Conservation (phyloP, 2,888 invertebrate genomes). For the Macrophya alboannulata region DNA sequence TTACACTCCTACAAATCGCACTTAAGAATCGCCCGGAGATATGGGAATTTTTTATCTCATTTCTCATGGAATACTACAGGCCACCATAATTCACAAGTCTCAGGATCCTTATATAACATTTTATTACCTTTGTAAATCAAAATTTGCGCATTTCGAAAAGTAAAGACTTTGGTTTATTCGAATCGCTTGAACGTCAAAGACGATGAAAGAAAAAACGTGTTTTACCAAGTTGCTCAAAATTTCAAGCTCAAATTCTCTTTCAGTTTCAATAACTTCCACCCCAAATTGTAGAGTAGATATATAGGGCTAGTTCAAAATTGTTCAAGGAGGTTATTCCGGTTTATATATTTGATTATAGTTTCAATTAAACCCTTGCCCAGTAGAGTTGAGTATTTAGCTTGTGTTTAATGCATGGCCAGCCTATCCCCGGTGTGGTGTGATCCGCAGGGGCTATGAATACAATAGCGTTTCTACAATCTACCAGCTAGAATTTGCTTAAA, state of each 20-base stretch:
- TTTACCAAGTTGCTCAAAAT: not conserved
- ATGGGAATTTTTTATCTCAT: conserved; percentile 54
- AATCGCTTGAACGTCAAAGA: not conserved
- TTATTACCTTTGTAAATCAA: conserved; percentile 52
- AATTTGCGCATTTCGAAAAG: conserved; percentile 13
- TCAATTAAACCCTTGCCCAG: conserved; percentile 55
- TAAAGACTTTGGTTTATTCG: not conserved
- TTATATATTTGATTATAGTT: conserved; percentile 53
- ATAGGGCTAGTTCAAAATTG: conserved; percentile 23
- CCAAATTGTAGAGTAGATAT: not conserved
- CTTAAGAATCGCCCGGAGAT: conserved; percentile 63
- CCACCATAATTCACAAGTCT: conserved; percentile 21
- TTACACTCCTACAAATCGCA: conserved; percentile 69
- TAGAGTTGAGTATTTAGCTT: conserved; percentile 53
- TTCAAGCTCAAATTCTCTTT: conserved; percentile 2
- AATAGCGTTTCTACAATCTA: conserved; percentile 47
- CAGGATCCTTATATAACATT: conserved; percentile 28
- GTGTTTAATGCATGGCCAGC: conserved; percentile 55
- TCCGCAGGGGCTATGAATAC: conserved; percentile 56
- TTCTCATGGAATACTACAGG: conserved; percentile 42
- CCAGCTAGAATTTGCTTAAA: conserved; percentile 36
- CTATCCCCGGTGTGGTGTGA: conserved; percentile 51
- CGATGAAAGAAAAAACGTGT: not conserved
- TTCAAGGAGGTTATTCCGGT: conserved; percentile 54
- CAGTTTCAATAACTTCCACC: not conserved